A percentile compares a stretch with the other conserved stretches of the same genome.
Evolutionary conservation across 2,797 vertebrate genomes (phyloP).

Genomic region (Fringilla coelebs): DNA sequence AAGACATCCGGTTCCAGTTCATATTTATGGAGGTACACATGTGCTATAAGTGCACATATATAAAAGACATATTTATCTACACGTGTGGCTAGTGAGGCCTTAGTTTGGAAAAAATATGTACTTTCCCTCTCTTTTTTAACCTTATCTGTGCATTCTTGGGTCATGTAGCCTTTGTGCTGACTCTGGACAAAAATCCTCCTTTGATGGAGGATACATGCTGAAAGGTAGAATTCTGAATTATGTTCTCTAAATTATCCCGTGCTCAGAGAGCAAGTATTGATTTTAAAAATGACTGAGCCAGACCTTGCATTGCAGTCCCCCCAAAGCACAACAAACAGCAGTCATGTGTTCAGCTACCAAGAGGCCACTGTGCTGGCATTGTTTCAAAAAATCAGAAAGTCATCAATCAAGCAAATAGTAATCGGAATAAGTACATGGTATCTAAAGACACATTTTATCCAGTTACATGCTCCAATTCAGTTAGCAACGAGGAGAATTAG

Average conservation of each 20-base stretch:
- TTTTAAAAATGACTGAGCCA: slow-evolving; percentile 93
- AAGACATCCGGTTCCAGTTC: neutral
- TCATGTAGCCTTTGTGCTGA: slow-evolving; percentile 78
- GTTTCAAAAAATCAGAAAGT: slow-evolving; percentile 81
- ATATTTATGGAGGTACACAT: neutral
- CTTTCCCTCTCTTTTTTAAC: slow-evolving; percentile 68
- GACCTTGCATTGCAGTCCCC: slow-evolving; percentile 79
- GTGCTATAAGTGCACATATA: neutral
- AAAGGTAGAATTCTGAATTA: slow-evolving; percentile 97
- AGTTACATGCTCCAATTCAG: slow-evolving; percentile 68
- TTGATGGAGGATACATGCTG: slow-evolving; percentile 87
- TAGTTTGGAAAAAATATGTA: slow-evolving; percentile 2
- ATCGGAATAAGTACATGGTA: slow-evolving; percentile 73
- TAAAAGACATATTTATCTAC: neutral
- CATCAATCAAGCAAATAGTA: slow-evolving; percentile 77
- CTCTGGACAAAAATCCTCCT: slow-evolving; percentile 76
- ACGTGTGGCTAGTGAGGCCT: neutral
- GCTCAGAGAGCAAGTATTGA: slow-evolving; percentile 94
- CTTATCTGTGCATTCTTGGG: slow-evolving; percentile 75
- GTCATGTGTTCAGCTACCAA: slow-evolving; percentile 68
- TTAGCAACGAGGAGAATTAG: slow-evolving; percentile 71
- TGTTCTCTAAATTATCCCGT: slow-evolving; percentile 95
- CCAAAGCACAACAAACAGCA: slow-evolving; percentile 78
- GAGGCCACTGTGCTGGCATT: slow-evolving; percentile 73
- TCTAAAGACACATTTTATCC: slow-evolving; percentile 74